Percentiles rank a stretch among this genome's conserved stretches.
Evolutionary conservation across 2,888 invertebrate species (phyloP).

Genomic region (Xestia xanthographa): DNA sequence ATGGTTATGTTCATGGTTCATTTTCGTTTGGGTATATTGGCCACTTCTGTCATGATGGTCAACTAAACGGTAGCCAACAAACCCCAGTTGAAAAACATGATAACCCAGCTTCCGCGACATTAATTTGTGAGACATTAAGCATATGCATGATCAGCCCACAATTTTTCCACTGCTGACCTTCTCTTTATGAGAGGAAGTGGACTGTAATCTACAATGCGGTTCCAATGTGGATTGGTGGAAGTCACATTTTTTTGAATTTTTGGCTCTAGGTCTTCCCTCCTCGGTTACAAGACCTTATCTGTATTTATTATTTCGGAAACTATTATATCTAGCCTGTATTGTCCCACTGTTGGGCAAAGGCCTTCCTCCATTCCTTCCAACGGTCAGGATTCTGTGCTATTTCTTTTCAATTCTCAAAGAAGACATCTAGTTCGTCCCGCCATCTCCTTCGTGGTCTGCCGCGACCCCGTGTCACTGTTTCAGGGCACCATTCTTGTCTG

Average conservation of each 20-base stretch:
- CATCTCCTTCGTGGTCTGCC: too few relatives aligned
- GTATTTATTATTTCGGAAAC: background rate
- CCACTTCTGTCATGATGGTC: background rate
- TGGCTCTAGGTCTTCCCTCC: background rate
- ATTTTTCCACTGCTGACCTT: background rate
- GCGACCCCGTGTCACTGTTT: too few relatives aligned
- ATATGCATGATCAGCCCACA: background rate
- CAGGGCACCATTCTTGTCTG: too few relatives aligned
- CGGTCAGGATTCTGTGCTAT: too few relatives aligned
- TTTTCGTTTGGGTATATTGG: conserved; percentile 11
- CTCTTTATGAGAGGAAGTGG: background rate
- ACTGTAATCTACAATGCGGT: background rate
- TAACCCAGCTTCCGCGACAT: background rate
- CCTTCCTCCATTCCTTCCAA: too few relatives aligned
- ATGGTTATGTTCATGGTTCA: conserved; percentile 7
- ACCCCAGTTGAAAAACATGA: background rate
- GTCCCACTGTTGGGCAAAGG: too few relatives aligned
- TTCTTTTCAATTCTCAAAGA: too few relatives aligned
- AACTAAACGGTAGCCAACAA: background rate
- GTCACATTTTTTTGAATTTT: background rate
- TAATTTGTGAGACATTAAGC: background rate
- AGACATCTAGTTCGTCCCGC: too few relatives aligned
- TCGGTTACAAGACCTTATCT: background rate
- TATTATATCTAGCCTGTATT: too few relatives aligned
- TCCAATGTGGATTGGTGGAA: background rate